These are phyloP conservation scores for Anaspis maculata DNA, from an alignment of 2,888 invertebrate species.

Conservation along the genomic window DNA sequence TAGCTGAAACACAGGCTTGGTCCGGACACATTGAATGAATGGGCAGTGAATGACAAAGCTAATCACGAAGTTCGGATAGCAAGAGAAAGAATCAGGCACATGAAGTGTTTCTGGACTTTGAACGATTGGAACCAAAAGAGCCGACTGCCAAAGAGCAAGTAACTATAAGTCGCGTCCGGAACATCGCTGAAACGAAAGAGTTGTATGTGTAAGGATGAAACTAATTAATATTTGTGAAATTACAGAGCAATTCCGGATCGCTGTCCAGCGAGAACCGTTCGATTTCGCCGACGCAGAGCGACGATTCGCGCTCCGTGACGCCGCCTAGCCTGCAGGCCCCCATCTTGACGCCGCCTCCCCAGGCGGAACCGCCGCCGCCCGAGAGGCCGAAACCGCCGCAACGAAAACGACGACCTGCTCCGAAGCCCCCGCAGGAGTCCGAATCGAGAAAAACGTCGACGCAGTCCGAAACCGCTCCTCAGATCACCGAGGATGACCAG, in stretches of 20 bases:
- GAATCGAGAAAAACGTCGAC: not conserved
- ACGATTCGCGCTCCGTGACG: constrained; percentile 45
- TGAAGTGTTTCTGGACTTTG: too few species aligned
- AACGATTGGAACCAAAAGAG: too few species aligned
- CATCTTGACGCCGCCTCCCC: constrained; percentile 23
- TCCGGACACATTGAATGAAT: too few species aligned
- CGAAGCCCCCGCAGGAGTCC: constrained; percentile 45
- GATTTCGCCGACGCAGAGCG: constrained; percentile 53
- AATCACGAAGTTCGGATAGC: too few species aligned
- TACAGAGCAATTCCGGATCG: constrained; percentile 38
- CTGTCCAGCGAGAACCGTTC: constrained; percentile 40
- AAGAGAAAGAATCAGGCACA: too few species aligned
- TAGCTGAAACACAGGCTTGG: too few species aligned
- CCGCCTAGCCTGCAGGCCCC: constrained; percentile 34
- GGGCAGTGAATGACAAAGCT: too few species aligned
- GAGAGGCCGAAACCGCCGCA: constrained; percentile 45
- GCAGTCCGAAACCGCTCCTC: not conserved
- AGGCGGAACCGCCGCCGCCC: constrained; percentile 30
- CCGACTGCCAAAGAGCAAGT: too few species aligned
- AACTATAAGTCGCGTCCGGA: too few species aligned
- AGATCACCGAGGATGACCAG: too few species aligned
- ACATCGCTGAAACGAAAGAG: too few species aligned
- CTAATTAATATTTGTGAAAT: constrained; percentile 4
- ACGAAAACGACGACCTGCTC: constrained; percentile 50
- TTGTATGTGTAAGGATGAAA: too few species aligned